A percentile compares a stretch with the other conserved stretches of the same genome.
Conservation (phyloP, 2,113 vertebrate species). For the Takifugu bimaculatus region DNA sequence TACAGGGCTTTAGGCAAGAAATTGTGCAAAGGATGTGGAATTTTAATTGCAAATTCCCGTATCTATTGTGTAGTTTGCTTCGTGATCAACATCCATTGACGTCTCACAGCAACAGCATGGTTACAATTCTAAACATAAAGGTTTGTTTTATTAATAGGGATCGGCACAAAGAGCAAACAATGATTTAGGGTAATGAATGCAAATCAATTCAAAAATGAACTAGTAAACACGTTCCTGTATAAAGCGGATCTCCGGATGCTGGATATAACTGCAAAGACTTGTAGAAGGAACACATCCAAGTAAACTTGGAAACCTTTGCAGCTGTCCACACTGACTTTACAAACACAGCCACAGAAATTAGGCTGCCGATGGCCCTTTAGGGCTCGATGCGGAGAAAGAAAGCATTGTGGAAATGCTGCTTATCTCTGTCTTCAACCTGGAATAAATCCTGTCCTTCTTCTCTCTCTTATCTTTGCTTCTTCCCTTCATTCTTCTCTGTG, state of each 20-base stretch:
- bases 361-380: slow-evolving; percentile 50
- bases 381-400: slow-evolving; percentile 48
- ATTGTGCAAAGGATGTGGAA: no score
- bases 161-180: slow-evolving; percentile 8
- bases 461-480: not conserved
- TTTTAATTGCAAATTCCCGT: no score
- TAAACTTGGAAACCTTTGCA: slow-evolving; percentile 25
- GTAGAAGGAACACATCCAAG: not conserved
- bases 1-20: no score
- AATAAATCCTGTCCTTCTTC: slow-evolving; percentile 32
- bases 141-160: slow-evolving; percentile 7
- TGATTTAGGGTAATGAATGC: slow-evolving; percentile 31
- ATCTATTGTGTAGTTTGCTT: not conserved
- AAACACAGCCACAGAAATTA: slow-evolving; percentile 56
- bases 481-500: slow-evolving; percentile 14
- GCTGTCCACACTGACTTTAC: slow-evolving; percentile 56
- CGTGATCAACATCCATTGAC: no score
- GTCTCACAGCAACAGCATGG: not conserved
- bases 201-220: slow-evolving; percentile 37
- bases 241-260: slow-evolving; percentile 29
- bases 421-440: slow-evolving; percentile 39
- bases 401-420: slow-evolving; percentile 38
- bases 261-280: slow-evolving; percentile 16
- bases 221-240: slow-evolving; percentile 5
- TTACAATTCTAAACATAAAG: not conserved